Percentiles rank a stretch among this genome's conserved stretches.
These are phyloP conservation scores for Watsonalla binaria DNA, from an alignment of 2,888 invertebrate genomes.

Conservation along the genomic window DNA sequence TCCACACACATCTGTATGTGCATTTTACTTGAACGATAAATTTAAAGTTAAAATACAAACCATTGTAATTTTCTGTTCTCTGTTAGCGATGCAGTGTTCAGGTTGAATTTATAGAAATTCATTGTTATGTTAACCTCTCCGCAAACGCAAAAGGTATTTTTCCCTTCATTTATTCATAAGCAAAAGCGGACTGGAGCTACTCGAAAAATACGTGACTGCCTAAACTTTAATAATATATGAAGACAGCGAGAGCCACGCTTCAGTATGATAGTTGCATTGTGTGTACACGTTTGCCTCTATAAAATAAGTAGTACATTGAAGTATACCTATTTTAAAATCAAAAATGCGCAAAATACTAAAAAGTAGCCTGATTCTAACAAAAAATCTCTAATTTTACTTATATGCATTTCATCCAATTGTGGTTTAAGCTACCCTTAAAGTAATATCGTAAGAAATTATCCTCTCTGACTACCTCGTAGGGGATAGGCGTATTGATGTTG, in stretches of 20 bases:
- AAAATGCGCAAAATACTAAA: too few species aligned
- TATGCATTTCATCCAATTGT: too few species aligned
- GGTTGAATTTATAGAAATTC: conserved; percentile 1
- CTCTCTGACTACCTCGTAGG: too few species aligned
- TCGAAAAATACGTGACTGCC: conserved; percentile 71
- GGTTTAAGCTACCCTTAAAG: too few species aligned
- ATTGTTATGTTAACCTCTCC: conserved; percentile 36
- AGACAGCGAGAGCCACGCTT: conserved; percentile 32
- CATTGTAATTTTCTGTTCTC: neutral
- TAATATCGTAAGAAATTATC: too few species aligned
- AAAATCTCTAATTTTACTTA: too few species aligned
- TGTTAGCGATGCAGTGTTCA: neutral
- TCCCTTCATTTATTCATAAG: conserved; percentile 68
- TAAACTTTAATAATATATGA: conserved; percentile 62
- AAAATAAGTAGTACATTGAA: too few species aligned
- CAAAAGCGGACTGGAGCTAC: conserved; percentile 61
- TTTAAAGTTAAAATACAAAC: neutral
- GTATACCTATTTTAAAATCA: too few species aligned
- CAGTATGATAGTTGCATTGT: conserved; percentile 36
- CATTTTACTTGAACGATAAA: too few species aligned
- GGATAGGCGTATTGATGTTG: too few species aligned
- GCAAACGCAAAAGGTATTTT: conserved; percentile 61
- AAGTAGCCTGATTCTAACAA: too few species aligned
- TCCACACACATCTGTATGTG: too few species aligned
- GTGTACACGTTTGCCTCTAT: neutral